These are phyloP conservation scores for Lycaena phlaeas DNA, from an alignment of 2,888 invertebrate species.

Conservation along the genomic window DNA sequence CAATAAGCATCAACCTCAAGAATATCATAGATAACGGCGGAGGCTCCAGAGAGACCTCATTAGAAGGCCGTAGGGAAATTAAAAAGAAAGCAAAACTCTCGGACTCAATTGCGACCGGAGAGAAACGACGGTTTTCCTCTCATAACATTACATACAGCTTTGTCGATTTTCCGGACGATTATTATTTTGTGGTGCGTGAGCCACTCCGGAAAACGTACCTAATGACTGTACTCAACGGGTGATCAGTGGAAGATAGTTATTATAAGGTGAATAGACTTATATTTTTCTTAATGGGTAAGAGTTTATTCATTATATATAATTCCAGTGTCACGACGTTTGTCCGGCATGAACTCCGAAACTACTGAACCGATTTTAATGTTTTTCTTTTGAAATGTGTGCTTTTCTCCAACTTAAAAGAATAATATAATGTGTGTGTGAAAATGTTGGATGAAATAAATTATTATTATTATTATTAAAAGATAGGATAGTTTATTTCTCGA, in stretches of 20 bases:
- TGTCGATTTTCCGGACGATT: conserved; percentile 71
- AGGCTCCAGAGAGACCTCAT: conserved; percentile 65
- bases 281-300: too few species aligned
- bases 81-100: conserved; percentile 71
- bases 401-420: too few species aligned
- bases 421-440: too few species aligned
- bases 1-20: conserved; percentile 74
- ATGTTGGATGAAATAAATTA: too few species aligned
- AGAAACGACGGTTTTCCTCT: conserved; percentile 65
- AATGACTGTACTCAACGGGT: conserved; percentile 37
- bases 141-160: conserved; percentile 73
- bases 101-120: conserved; percentile 67
- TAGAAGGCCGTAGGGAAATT: conserved; percentile 74
- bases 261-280: too few species aligned
- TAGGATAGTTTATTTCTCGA: too few species aligned
- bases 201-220: conserved; percentile 57
- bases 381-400: too few species aligned
- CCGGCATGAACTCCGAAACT: too few species aligned
- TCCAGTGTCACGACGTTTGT: too few species aligned
- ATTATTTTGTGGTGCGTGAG: conserved; percentile 74
- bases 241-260: conserved; percentile 9
- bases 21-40: conserved; percentile 72
- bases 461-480: too few species aligned
- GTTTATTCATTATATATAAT: too few species aligned
- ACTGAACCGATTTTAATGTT: too few species aligned